phyloP scores from a whole-genome alignment of 2,888 invertebrate species.

The Oscheius sp. region DNA sequence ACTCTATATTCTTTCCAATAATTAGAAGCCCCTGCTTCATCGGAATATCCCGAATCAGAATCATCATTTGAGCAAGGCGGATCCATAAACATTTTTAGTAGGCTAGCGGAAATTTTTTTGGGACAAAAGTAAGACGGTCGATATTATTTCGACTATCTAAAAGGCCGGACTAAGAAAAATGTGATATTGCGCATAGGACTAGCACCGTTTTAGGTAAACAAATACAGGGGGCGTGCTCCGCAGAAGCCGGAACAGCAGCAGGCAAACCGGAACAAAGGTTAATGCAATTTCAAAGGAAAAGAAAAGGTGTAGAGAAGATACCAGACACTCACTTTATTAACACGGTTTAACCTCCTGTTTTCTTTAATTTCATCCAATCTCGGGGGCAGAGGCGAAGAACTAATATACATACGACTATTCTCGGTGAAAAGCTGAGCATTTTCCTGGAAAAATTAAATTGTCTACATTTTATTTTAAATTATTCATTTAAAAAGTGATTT shows the following conservation, averaged over 20 bases:
- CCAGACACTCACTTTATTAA: conserved; percentile 46
- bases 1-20: conserved; percentile 21
- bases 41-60: conserved; percentile 39
- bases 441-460: conserved; percentile 49
- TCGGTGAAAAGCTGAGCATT: conserved; percentile 55
- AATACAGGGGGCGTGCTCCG: conserved; percentile 21
- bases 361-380: conserved; percentile 56
- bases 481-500: neutral
- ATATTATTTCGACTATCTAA: neutral
- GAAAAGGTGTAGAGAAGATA: neutral
- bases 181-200: conserved; percentile 9
- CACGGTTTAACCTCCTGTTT: conserved; percentile 49
- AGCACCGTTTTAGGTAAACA: conserved; percentile 37
- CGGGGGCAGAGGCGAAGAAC: conserved; percentile 45
- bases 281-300: neutral
- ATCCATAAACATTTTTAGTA: neutral
- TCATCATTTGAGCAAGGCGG: neutral
- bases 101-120: neutral
- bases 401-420: conserved; percentile 46
- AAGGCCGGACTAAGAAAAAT: conserved; percentile 10
- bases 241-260: conserved; percentile 27
- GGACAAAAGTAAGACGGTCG: neutral
- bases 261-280: conserved; percentile 26
- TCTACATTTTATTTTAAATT: too few species aligned
- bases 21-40: conserved; percentile 21